phyloP scores from a whole-genome alignment of 1,140 invertebrate genomes.

The Chymomyza costata region DNA sequence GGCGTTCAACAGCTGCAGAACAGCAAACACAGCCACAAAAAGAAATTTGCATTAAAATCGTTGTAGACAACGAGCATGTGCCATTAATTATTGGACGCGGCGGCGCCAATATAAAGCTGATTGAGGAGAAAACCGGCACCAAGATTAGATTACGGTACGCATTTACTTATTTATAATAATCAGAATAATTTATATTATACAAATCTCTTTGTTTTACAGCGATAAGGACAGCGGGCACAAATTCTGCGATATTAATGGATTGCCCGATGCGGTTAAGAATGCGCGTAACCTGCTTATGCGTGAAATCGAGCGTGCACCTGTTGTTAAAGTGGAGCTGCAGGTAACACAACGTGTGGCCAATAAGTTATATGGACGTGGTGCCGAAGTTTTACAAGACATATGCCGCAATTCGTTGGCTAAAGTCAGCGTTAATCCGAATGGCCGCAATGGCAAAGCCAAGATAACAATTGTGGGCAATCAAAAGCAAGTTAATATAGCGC shows the following conservation, averaged over 20 bases:
- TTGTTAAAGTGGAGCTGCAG: slow-evolving; percentile 80
- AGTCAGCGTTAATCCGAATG: slow-evolving; percentile 57
- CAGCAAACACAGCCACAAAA: slow-evolving; percentile 32
- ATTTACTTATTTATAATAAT: slow-evolving; percentile 48
- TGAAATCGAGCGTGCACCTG: slow-evolving; percentile 82
- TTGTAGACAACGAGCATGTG: slow-evolving; percentile 67
- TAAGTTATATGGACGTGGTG: slow-evolving; percentile 83
- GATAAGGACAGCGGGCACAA: slow-evolving; percentile 76
- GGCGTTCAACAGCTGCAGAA: not conserved
- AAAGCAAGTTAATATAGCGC: slow-evolving; percentile 78
- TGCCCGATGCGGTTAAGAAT: slow-evolving; percentile 78
- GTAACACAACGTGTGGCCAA: slow-evolving; percentile 81
- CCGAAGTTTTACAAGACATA: slow-evolving; percentile 83
- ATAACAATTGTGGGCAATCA: slow-evolving; percentile 79
- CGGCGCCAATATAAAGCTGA: slow-evolving; percentile 82
- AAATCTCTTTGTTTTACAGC: slow-evolving; percentile 32
- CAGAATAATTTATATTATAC: slow-evolving; percentile 5
- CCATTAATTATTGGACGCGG: slow-evolving; percentile 79
- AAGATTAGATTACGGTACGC: slow-evolving; percentile 80
- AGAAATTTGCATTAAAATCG: slow-evolving; percentile 57
- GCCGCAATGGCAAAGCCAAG: slow-evolving; percentile 64
- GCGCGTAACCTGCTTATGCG: slow-evolving; percentile 84
- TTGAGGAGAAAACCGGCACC: slow-evolving; percentile 83
- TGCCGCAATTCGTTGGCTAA: slow-evolving; percentile 75
- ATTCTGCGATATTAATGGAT: slow-evolving; percentile 82